These are phyloP conservation scores for Timema cristinae DNA, from an alignment of 2,888 invertebrate genomes.

Conservation along the genomic window DNA sequence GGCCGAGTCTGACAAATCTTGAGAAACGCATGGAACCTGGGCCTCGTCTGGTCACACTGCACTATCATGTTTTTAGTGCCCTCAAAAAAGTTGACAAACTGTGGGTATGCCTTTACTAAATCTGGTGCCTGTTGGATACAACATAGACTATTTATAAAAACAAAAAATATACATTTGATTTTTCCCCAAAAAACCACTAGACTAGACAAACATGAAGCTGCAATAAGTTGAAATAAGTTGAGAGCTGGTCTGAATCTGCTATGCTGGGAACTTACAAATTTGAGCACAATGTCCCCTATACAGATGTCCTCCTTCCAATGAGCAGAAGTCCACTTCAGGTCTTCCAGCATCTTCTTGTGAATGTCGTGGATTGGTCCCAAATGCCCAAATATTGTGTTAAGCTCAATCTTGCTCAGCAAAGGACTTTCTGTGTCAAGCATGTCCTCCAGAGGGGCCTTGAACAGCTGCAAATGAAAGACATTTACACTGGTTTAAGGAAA, in stretches of 20 bases:
- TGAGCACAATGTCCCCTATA: conserved; percentile 83
- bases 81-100: conserved; percentile 97
- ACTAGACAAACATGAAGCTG: too few relatives aligned
- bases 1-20: conserved; percentile 92
- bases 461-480: conserved; percentile 60
- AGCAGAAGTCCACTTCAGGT: conserved; percentile 60
- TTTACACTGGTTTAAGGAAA: too few relatives aligned
- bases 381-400: conserved; percentile 93
- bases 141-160: neutral
- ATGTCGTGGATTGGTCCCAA: conserved; percentile 91
- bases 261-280: conserved; percentile 55
- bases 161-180: neutral
- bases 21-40: conserved; percentile 94
- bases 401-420: conserved; percentile 83
- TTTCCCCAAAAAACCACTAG: neutral
- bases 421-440: conserved; percentile 74
- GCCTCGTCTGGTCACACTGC: conserved; percentile 87
- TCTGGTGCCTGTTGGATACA: conserved; percentile 60
- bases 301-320: conserved; percentile 86
- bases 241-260: neutral
- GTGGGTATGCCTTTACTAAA: conserved; percentile 91
- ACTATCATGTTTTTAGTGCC: conserved; percentile 91
- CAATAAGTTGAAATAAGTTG: neutral
- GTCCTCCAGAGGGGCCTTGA: conserved; percentile 88
- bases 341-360: conserved; percentile 74